A percentile compares a stretch with the other conserved stretches of the same genome.
Conservation (phyloP, 2,888 invertebrate genomes). For the Caenorhabditis zanzibari region DNA sequence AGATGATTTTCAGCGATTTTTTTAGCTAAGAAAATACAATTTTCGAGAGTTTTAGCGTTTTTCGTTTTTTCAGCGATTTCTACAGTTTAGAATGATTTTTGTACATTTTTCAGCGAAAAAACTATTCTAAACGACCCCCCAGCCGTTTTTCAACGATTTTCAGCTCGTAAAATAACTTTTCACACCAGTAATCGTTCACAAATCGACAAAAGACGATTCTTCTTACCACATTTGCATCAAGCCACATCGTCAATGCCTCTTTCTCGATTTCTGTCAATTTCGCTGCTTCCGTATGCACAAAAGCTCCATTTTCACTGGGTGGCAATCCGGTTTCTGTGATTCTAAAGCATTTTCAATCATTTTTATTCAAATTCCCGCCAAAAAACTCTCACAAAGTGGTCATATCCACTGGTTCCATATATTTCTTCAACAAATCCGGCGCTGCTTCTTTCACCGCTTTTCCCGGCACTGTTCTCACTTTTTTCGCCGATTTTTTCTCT, state of each 20-base stretch:
- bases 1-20: no score
- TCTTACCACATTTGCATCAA: neutral
- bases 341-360: neutral
- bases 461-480: no score
- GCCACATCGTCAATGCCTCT: neutral
- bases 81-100: no score
- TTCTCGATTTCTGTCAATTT: neutral
- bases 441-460: no score
- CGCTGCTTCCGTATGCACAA: neutral
- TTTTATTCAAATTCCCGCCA: neutral
- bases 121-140: no score
- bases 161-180: no score
- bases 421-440: neutral
- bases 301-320: neutral
- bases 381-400: neutral
- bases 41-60: no score
- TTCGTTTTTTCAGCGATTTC: no score
- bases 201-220: neutral
- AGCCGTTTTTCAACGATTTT: neutral
- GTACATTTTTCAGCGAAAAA: no score
- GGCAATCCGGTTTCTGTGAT: neutral
- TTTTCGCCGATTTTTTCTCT: neutral
- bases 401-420: neutral
- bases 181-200: no score
- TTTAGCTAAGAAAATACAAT: no score